These are phyloP conservation scores for Cantharis rufa DNA, from an alignment of 2,888 invertebrate genomes.

Conservation along the genomic window DNA sequence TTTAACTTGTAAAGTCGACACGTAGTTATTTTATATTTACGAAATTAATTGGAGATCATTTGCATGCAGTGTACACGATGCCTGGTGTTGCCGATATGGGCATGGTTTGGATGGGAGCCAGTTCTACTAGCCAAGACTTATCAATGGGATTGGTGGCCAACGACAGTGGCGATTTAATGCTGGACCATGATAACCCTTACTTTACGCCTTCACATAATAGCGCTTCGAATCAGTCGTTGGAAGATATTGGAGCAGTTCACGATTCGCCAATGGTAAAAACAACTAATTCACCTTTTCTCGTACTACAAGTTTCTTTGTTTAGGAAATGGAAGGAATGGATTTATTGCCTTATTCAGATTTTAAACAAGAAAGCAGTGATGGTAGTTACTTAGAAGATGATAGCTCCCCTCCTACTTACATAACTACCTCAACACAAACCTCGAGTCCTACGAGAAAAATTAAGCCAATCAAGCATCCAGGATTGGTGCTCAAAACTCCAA, in stretches of 20 bases:
- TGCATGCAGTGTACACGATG: constrained; percentile 54
- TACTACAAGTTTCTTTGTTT: constrained; percentile 7
- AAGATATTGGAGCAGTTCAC: constrained; percentile 58
- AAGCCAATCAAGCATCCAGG: constrained; percentile 76
- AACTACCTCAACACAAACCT: constrained; percentile 62
- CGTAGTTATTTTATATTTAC: constrained; percentile 8
- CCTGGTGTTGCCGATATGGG: constrained; percentile 64
- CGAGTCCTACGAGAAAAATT: constrained; percentile 65
- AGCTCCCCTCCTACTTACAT: constrained; percentile 53
- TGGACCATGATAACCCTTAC: constrained; percentile 55
- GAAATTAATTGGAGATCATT: neutral
- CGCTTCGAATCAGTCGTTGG: constrained; percentile 57
- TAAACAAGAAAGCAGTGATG: constrained; percentile 54
- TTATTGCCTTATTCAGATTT: constrained; percentile 54
- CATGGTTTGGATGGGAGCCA: constrained; percentile 72
- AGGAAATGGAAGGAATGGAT: constrained; percentile 55
- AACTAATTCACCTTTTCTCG: neutral
- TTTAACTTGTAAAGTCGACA: neutral
- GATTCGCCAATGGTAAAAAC: constrained; percentile 58
- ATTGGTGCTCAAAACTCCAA: constrained; percentile 74
- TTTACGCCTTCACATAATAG: constrained; percentile 56
- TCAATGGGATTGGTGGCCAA: constrained; percentile 54
- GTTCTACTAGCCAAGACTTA: constrained; percentile 58
- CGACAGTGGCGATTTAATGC: constrained; percentile 52
- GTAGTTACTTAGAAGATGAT: constrained; percentile 58